Conservation (phyloP, 1,140 invertebrate genomes). For the Uloborus diversus region DNA sequence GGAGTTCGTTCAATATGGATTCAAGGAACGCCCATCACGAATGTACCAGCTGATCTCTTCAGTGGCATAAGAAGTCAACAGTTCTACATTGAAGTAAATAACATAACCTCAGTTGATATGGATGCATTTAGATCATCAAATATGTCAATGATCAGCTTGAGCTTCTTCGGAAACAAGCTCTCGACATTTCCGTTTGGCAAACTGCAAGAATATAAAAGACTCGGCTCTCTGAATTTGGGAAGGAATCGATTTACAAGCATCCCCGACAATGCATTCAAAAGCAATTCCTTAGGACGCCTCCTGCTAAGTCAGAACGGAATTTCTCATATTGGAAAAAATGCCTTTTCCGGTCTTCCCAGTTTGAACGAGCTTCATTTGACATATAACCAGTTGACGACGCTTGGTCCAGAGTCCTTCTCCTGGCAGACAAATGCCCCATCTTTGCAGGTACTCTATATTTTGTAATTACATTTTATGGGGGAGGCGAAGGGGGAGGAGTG, state of each 20-base stretch:
- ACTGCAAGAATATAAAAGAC: neutral
- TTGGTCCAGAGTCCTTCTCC: slow-evolving; percentile 26
- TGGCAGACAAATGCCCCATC: neutral
- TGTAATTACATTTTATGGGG: too few relatives aligned
- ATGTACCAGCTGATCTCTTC: slow-evolving; percentile 26
- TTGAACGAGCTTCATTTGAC: slow-evolving; percentile 29
- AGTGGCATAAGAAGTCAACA: slow-evolving; percentile 20
- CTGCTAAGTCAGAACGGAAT: slow-evolving; percentile 43
- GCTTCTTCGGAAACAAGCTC: slow-evolving; percentile 47
- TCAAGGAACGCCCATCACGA: slow-evolving; percentile 43
- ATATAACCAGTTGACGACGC: slow-evolving; percentile 4
- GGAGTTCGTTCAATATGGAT: slow-evolving; percentile 35
- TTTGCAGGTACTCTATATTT: slow-evolving; percentile 43
- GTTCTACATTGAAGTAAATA: slow-evolving; percentile 41
- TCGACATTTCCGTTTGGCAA: neutral
- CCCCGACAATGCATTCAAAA: slow-evolving; percentile 20
- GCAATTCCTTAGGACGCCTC: slow-evolving; percentile 1
- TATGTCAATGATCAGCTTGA: neutral
- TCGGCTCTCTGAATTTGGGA: slow-evolving; percentile 19
- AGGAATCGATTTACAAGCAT: slow-evolving; percentile 19
- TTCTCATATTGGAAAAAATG: slow-evolving; percentile 28
- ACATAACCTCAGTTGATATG: slow-evolving; percentile 8
- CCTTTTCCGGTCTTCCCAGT: slow-evolving; percentile 17
- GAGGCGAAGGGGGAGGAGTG: too few relatives aligned
- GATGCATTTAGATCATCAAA: slow-evolving; percentile 27